phyloP scores from a whole-genome alignment of 2,113 vertebrate genomes.

The Pachycephala philippinensis region DNA sequence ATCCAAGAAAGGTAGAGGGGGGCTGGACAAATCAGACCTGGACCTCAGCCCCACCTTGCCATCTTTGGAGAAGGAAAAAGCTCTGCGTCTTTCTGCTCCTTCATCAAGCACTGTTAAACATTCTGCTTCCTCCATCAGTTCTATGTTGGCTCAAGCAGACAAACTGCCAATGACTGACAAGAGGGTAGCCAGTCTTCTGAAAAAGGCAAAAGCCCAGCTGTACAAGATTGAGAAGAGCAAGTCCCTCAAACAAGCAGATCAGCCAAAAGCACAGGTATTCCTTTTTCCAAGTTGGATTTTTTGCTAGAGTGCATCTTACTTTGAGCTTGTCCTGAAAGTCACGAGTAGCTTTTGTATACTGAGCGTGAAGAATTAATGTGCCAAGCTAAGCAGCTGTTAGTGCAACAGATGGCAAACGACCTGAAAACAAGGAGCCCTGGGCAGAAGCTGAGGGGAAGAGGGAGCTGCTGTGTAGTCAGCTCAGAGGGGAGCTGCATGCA shows the following conservation, averaged over 20 bases:
- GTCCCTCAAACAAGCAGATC: constrained; percentile 86
- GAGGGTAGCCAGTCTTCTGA: constrained; percentile 89
- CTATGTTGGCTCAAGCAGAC: constrained; percentile 89
- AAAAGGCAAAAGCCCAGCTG: constrained; percentile 94
- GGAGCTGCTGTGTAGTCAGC: background rate
- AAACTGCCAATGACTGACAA: constrained; percentile 92
- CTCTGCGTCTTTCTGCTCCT: constrained; percentile 70
- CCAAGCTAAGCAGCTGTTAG: background rate
- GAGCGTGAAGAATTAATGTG: background rate
- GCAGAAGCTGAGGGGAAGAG: background rate
- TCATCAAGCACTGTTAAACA: constrained; percentile 76
- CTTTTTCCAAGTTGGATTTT: background rate
- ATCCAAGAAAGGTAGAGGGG: constrained; percentile 86
- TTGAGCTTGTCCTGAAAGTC: background rate
- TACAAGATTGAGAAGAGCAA: constrained; percentile 96
- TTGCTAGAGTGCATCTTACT: background rate
- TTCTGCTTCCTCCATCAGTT: constrained; percentile 85
- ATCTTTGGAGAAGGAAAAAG: constrained; percentile 79
- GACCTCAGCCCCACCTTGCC: constrained; percentile 73
- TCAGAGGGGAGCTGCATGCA: background rate
- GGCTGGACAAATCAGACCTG: constrained; percentile 71
- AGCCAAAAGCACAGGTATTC: constrained; percentile 92
- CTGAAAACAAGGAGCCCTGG: background rate
- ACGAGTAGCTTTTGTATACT: background rate
- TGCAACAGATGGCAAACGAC: background rate